phyloP scores from a whole-genome alignment of 2,797 vertebrate species.

The Mycteria americana region DNA sequence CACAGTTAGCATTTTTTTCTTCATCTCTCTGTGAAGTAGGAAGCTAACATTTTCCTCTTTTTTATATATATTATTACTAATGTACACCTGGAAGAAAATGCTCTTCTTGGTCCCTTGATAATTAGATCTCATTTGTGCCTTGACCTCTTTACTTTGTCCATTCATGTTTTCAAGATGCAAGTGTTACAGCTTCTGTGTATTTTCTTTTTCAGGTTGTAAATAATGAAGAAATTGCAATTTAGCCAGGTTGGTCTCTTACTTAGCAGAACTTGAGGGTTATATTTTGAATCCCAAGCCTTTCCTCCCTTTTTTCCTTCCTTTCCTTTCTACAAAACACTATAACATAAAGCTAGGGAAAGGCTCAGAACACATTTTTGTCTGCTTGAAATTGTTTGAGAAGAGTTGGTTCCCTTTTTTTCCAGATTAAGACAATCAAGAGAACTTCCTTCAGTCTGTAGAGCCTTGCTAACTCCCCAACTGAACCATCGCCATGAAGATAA shows the following conservation, averaged over 20 bases:
- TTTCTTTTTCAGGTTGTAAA: background rate
- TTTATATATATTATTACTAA: background rate
- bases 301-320: background rate
- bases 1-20: background rate
- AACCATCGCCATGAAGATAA: background rate
- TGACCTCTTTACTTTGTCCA: background rate
- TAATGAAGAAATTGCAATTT: background rate
- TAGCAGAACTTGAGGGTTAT: background rate
- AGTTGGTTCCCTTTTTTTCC: accelerated
- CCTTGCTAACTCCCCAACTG: background rate
- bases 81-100: accelerated
- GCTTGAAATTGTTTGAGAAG: background rate
- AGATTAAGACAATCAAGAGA: background rate
- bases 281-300: background rate
- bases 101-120: background rate
- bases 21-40: background rate
- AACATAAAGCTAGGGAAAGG: background rate
- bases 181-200: background rate
- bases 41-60: background rate
- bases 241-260: background rate
- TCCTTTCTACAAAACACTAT: background rate
- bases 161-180: background rate
- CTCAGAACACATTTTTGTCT: accelerated
- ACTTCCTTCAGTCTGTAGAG: background rate
- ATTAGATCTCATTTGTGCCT: background rate